Evolutionary conservation across 1,140 invertebrate genomes (phyloP), one percentile per base, ranked within the genome.

Genomic region (Phthorimaea operculella): DNA sequence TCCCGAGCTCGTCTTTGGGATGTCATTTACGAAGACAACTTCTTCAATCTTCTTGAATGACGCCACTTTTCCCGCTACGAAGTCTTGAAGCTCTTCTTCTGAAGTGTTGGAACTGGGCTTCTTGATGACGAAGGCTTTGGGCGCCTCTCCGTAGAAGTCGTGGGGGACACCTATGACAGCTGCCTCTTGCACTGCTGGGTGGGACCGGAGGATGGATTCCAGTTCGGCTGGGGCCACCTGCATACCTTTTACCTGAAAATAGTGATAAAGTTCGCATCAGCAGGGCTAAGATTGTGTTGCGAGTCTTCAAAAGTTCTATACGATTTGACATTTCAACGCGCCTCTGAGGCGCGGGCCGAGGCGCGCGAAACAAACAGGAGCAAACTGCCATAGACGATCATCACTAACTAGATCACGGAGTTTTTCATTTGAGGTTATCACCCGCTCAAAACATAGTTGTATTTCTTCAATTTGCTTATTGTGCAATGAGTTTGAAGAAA

Each of bases 161-260:
- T 96, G 90, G 0, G 93, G 92, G 28, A 96, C 85, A 0, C 96
- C 95, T 62, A 97, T 89, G 4, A 98, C 95, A 1, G 92, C 94
- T 0, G 91, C 94, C 64, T 97, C 96, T 42, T 83, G 70, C 2
- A 98, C 87, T 10, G 89, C 89, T 0, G 92, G 91, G 83, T 96
- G 93, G 42, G 86, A 88, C 48, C 93, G 84, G 11, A 98, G 76
- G 9, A 97, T 62, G 21, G 90, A 92, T 86, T 98, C 96, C 33
- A 98, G 72, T 79, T 97, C 95, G 0, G 95, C 93, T 21, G 96
- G 96, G 0, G 95, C 89, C 11, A 98, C 96, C 90, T 96, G 89
- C 70, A 89, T 88, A 0, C 89, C 89, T 80, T 90, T 90, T 1
- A 88, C 87, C 84, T 88, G 64, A 18, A 59, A 39, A 12, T 39